These are phyloP conservation scores for Fragum whitleyi DNA, from an alignment of 2,888 invertebrate genomes.

Conservation along the genomic window DNA sequence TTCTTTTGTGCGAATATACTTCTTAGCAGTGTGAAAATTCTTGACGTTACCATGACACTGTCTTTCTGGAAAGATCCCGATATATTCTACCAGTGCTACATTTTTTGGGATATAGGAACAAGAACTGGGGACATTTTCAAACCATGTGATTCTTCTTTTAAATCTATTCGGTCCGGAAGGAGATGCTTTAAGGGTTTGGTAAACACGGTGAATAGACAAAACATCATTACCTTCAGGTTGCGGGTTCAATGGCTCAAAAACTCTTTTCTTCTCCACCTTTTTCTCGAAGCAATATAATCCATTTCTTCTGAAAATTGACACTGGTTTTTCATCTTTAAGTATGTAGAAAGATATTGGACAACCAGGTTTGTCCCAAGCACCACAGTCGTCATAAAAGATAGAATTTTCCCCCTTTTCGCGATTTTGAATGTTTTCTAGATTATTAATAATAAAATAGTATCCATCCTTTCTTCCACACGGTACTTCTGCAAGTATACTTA, in stretches of 20 bases:
- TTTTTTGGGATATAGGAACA: background rate
- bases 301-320: background rate
- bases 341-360: conserved; percentile 13
- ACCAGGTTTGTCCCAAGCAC: conserved; percentile 15
- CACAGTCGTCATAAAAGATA: conserved; percentile 35
- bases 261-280: background rate
- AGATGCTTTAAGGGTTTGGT: conserved; percentile 16
- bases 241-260: conserved; percentile 29
- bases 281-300: conserved; percentile 24
- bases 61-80: conserved; percentile 25
- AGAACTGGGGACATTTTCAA: background rate
- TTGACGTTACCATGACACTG: conserved; percentile 16
- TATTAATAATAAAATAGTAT: conserved; percentile 5
- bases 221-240: conserved; percentile 12
- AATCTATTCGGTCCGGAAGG: background rate
- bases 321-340: background rate
- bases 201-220: conserved; percentile 19
- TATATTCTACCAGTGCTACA: conserved; percentile 28
- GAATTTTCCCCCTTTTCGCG: background rate
- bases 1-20: conserved; percentile 29
- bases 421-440: background rate
- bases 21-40: background rate
- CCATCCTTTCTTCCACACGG: conserved; percentile 31
- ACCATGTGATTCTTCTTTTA: conserved; percentile 33
- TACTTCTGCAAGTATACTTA: background rate